Evolutionary conservation across 2,888 invertebrate species (phyloP).

Genomic region (Synanthedon tipuliformis): DNA sequence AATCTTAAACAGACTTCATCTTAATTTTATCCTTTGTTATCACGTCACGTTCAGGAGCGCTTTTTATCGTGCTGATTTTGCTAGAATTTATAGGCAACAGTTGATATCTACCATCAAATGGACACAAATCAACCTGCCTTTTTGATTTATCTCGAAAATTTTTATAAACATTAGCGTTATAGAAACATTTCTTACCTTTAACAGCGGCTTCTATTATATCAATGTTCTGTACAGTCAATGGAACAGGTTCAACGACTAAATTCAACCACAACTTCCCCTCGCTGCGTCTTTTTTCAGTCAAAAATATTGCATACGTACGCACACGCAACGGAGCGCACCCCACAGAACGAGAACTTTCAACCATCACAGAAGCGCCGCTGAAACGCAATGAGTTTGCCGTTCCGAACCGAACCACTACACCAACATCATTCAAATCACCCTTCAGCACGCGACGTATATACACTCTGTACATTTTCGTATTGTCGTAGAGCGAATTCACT

Average conservation of each 20-base stretch:
- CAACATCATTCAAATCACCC: slow-evolving; percentile 51
- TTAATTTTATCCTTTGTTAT: too few relatives aligned
- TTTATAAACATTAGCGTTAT: too few relatives aligned
- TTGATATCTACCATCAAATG: too few relatives aligned
- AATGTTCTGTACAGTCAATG: slow-evolving; percentile 41
- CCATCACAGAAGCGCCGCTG: slow-evolving; percentile 44
- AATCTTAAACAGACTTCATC: too few relatives aligned
- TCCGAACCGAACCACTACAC: slow-evolving; percentile 37
- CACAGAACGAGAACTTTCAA: slow-evolving; percentile 27
- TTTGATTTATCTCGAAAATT: too few relatives aligned
- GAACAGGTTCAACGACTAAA: slow-evolving; percentile 46
- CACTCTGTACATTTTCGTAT: slow-evolving; percentile 42
- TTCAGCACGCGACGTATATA: slow-evolving; percentile 52
- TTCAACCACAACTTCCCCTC: slow-evolving; percentile 23
- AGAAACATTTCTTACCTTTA: slow-evolving; percentile 34
- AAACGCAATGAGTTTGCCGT: slow-evolving; percentile 36
- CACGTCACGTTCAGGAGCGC: too few relatives aligned
- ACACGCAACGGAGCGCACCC: slow-evolving; percentile 37
- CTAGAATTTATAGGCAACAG: too few relatives aligned
- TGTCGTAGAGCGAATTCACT: slow-evolving; percentile 27
- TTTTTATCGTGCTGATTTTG: too few relatives aligned
- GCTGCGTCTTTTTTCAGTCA: slow-evolving; percentile 31
- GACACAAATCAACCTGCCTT: too few relatives aligned
- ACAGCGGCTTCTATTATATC: slow-evolving; percentile 49
- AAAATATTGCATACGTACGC: slow-evolving; percentile 49